These are phyloP conservation scores for Bubo scandiacus DNA, from an alignment of 2,113 vertebrate genomes.

Conservation along the genomic window DNA sequence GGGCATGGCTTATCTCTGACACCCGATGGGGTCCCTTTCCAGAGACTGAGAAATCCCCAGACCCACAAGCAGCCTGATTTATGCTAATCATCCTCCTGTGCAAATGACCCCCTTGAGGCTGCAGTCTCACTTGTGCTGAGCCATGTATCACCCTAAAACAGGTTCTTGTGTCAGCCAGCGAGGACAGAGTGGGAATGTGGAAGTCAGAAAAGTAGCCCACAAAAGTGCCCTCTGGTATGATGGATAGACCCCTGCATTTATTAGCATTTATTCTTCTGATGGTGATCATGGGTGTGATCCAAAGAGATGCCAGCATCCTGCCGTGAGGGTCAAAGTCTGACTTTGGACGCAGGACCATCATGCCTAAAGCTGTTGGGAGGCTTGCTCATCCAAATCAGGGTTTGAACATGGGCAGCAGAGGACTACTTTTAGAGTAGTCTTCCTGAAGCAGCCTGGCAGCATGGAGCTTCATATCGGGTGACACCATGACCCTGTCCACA, in stretches of 20 bases:
- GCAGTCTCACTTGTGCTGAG: neutral
- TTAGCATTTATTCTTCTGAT: neutral
- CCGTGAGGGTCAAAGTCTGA: neutral
- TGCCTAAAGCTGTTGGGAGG: neutral
- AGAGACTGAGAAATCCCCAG: neutral
- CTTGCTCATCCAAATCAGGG: neutral
- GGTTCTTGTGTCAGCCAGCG: neutral
- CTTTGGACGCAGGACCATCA: neutral
- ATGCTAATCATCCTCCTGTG: neutral
- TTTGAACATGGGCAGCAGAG: neutral
- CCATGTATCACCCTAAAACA: neutral
- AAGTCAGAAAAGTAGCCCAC: neutral
- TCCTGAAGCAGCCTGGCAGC: neutral
- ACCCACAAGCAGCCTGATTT: neutral
- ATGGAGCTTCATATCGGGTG: neutral
- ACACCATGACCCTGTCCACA: neutral
- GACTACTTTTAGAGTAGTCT: neutral
- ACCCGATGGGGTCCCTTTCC: neutral
- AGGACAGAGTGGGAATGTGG: neutral
- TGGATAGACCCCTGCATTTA: neutral
- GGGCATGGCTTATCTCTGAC: neutral
- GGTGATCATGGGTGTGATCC: neutral
- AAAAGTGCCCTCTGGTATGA: neutral
- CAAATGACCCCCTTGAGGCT: neutral
- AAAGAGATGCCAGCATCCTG: neutral